phyloP scores from a whole-genome alignment of 1,140 invertebrate species.

The Drosophila kohkoa region DNA sequence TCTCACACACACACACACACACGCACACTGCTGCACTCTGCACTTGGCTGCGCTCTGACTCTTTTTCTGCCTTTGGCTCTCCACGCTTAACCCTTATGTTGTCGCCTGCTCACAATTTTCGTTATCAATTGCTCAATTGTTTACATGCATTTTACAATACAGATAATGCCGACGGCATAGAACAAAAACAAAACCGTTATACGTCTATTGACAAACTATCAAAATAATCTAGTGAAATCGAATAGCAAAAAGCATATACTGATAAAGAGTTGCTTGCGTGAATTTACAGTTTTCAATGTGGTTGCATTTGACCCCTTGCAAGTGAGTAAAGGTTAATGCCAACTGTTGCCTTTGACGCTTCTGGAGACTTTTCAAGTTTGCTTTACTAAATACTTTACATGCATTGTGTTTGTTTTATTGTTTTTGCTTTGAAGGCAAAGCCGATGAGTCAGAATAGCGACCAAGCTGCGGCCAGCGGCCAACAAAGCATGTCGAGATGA shows the following conservation, averaged over 20 bases:
- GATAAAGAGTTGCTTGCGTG: no score
- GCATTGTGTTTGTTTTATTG: constrained; percentile 12
- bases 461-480: constrained; percentile 19
- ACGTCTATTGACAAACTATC: not conserved
- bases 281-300: not conserved
- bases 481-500: constrained; percentile 62
- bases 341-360: constrained; percentile 23
- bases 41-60: constrained; percentile 19
- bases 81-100: constrained; percentile 48
- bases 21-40: constrained; percentile 53
- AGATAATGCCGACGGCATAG: constrained; percentile 29
- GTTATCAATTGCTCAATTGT: constrained; percentile 42
- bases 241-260: no score
- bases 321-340: constrained; percentile 24
- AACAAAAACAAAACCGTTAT: not conserved
- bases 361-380: constrained; percentile 11
- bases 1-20: not conserved
- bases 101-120: not conserved
- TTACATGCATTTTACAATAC: constrained; percentile 30
- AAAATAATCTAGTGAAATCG: not conserved
- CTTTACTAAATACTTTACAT: constrained; percentile 21
- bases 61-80: constrained; percentile 18
- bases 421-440: constrained; percentile 11
- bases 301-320: not conserved
- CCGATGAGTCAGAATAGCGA: constrained; percentile 55